Evolutionary conservation across 2,888 invertebrate species (phyloP).

Genomic region (Lamellibrachia satsuma): DNA sequence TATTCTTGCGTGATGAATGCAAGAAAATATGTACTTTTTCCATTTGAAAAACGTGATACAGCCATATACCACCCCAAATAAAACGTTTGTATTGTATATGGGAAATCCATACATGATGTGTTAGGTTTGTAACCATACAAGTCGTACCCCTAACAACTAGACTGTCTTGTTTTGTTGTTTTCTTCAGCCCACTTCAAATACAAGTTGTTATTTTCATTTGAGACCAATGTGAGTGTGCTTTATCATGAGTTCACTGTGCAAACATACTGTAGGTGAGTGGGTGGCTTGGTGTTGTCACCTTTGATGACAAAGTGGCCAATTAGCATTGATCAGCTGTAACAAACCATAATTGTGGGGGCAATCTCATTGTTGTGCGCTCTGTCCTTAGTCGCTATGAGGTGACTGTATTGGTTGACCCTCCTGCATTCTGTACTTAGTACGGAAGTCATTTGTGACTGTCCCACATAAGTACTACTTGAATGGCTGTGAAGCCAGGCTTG

Average conservation of each 20-base stretch:
- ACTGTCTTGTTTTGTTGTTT: too few relatives aligned
- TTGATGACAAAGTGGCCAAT: not conserved
- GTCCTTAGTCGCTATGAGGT: not conserved
- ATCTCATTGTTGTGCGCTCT: not conserved
- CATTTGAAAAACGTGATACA: too few relatives aligned
- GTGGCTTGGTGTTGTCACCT: not conserved
- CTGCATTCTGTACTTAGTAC: not conserved
- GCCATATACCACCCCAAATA: too few relatives aligned
- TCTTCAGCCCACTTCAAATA: too few relatives aligned
- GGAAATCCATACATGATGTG: too few relatives aligned
- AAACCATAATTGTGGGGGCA: not conserved
- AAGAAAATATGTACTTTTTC: too few relatives aligned
- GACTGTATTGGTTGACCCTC: not conserved
- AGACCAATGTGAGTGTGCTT: not conserved
- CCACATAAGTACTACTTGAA: not conserved
- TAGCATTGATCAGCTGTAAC: slow-evolving; percentile 5
- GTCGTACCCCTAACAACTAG: too few relatives aligned
- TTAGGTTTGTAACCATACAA: too few relatives aligned
- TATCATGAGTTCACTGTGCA: not conserved
- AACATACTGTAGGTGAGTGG: not conserved
- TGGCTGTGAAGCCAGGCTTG: not conserved
- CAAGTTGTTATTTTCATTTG: not conserved
- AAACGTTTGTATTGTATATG: too few relatives aligned
- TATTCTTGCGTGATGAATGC: too few relatives aligned
- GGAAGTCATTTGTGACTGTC: not conserved